phyloP scores from a whole-genome alignment of 2,797 vertebrate species.

The Chanos chanos region DNA sequence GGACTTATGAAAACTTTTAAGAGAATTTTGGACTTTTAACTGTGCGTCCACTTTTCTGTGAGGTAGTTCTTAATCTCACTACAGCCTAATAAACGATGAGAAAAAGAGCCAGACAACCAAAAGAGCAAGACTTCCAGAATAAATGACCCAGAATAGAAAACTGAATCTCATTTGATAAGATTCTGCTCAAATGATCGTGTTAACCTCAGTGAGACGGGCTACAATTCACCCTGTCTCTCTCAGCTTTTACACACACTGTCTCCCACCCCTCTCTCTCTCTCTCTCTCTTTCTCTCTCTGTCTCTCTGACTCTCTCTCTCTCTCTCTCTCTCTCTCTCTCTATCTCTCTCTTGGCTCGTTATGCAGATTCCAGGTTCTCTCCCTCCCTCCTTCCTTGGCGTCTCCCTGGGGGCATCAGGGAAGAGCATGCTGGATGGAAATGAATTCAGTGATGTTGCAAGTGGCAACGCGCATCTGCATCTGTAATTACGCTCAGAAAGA shows the following conservation, averaged over 20 bases:
- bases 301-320: background rate
- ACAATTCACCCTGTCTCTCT: conserved; percentile 39
- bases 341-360: conserved; percentile 66
- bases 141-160: too few species aligned
- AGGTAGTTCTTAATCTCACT: too few species aligned
- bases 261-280: background rate
- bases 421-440: conserved; percentile 80
- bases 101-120: too few species aligned
- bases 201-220: too few species aligned
- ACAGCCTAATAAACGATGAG: too few species aligned
- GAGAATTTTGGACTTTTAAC: too few species aligned
- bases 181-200: too few species aligned
- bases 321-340: conserved; percentile 26
- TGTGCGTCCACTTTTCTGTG: too few species aligned
- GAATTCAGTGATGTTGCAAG: conserved; percentile 82
- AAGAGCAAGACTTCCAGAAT: too few species aligned
- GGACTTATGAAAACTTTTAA: too few species aligned
- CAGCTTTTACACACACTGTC: conserved; percentile 18
- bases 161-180: too few species aligned
- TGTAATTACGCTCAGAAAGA: conserved; percentile 80
- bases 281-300: background rate
- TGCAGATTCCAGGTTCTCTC: conserved; percentile 61
- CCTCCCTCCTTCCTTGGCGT: conserved; percentile 49
- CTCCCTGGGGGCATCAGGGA: conserved; percentile 73
- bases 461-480: conserved; percentile 81